Conservation (phyloP, 1,140 invertebrate genomes). For the Monochamus saltuarius region DNA sequence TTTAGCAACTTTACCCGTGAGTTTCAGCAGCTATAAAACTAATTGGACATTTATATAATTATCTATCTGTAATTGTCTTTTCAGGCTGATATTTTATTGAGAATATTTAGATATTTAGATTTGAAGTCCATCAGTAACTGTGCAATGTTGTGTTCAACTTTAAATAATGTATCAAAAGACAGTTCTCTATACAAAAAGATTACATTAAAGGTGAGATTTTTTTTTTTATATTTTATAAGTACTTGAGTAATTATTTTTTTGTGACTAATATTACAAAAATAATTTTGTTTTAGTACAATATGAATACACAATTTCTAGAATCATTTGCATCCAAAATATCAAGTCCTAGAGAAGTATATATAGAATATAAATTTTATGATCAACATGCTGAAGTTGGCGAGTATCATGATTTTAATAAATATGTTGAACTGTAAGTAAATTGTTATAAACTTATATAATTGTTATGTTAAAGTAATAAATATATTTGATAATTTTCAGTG, state of each 20-base stretch:
- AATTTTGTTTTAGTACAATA: slow-evolving; percentile 34
- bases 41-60: neutral
- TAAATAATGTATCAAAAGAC: slow-evolving; percentile 34
- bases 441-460: neutral
- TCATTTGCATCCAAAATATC: slow-evolving; percentile 33
- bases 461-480: neutral
- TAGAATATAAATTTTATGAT: slow-evolving; percentile 36
- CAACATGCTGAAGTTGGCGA: slow-evolving; percentile 27
- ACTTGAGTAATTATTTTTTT: slow-evolving; percentile 6
- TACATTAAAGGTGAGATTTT: slow-evolving; percentile 30
- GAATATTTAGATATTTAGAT: slow-evolving; percentile 37
- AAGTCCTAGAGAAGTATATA: slow-evolving; percentile 26
- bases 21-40: no score
- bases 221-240: no score
- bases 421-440: slow-evolving; percentile 29
- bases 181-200: slow-evolving; percentile 33
- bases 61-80: slow-evolving; percentile 14
- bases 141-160: slow-evolving; percentile 35
- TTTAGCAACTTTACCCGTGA: slow-evolving; percentile 30
- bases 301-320: slow-evolving; percentile 31
- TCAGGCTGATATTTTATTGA: slow-evolving; percentile 33
- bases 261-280: neutral
- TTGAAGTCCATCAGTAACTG: slow-evolving; percentile 32
- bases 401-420: slow-evolving; percentile 31
- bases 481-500: slow-evolving; percentile 18